phyloP scores from a whole-genome alignment of 2,797 vertebrate genomes.

The Notamacropus eugenii region DNA sequence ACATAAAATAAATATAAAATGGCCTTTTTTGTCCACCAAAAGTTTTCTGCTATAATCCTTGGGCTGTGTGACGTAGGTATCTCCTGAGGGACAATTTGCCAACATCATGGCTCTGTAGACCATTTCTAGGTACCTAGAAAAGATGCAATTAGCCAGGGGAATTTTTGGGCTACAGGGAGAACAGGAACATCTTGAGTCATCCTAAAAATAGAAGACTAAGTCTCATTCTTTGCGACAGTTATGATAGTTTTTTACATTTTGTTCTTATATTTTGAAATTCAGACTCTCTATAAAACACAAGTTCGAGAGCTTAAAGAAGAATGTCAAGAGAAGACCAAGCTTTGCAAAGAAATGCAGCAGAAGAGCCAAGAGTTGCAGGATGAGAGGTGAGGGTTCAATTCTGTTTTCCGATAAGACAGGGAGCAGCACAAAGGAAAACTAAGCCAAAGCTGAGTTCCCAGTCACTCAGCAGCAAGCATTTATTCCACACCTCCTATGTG shows the following conservation, averaged over 20 bases:
- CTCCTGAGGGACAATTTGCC: not conserved
- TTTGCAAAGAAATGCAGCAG: slow-evolving; percentile 91
- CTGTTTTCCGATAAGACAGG: not conserved
- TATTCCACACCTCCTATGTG: not conserved
- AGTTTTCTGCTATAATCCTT: not conserved
- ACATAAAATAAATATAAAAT: not conserved
- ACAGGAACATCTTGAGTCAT: not conserved
- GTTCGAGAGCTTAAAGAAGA: slow-evolving; percentile 97
- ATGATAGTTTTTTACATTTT: not conserved
- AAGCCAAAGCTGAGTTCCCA: not conserved
- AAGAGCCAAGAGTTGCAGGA: slow-evolving; percentile 93
- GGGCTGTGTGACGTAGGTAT: not conserved
- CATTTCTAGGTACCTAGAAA: not conserved
- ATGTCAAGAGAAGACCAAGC: slow-evolving; percentile 92
- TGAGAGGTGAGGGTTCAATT: slow-evolving; percentile 88
- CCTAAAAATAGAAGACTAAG: not conserved
- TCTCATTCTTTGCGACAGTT: not conserved
- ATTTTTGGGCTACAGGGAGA: not conserved
- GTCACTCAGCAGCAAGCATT: not conserved
- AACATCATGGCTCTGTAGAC: not conserved
- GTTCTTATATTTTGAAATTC: slow-evolving; percentile 65
- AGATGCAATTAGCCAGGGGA: not conserved
- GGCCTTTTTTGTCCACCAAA: not conserved
- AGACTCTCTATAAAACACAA: slow-evolving; percentile 99
- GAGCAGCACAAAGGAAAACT: not conserved